phyloP scores from a whole-genome alignment of 2,888 invertebrate genomes.

The Cheilosia variabilis region DNA sequence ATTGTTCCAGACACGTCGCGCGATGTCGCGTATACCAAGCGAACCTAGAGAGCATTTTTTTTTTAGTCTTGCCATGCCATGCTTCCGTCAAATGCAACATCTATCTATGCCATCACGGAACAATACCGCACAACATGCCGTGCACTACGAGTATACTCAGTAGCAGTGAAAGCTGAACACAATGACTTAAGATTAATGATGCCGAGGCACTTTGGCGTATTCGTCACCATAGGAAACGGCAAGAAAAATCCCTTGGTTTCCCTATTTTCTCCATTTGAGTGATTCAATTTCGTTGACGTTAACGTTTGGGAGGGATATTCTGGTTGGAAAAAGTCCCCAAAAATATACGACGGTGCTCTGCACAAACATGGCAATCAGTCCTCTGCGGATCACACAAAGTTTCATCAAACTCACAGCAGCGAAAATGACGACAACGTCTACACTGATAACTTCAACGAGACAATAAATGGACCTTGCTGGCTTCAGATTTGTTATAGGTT shows the following conservation, averaged over 20 bases:
- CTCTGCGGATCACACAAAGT: slow-evolving; percentile 17
- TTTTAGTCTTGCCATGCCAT: not conserved
- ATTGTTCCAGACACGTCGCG: slow-evolving; percentile 59
- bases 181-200: slow-evolving; percentile 71
- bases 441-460: slow-evolving; percentile 25
- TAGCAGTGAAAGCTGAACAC: slow-evolving; percentile 41
- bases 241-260: slow-evolving; percentile 53
- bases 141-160: slow-evolving; percentile 7
- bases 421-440: slow-evolving; percentile 4
- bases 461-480: slow-evolving; percentile 43
- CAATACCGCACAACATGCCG: slow-evolving; percentile 40
- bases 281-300: slow-evolving; percentile 62
- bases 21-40: slow-evolving; percentile 17
- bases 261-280: slow-evolving; percentile 54
- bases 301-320: slow-evolving; percentile 13
- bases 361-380: not conserved
- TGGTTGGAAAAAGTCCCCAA: slow-evolving; percentile 12
- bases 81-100: slow-evolving; percentile 53
- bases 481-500: slow-evolving; percentile 47
- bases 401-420: slow-evolving; percentile 22
- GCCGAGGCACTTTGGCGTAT: slow-evolving; percentile 65
- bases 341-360: not conserved
- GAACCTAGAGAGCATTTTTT: not conserved
- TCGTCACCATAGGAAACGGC: slow-evolving; percentile 63
- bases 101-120: slow-evolving; percentile 57